A percentile compares a stretch with the other conserved stretches of the same genome.
Conservation (phyloP, 2,797 vertebrate species). For the Sebastes hubbsi region DNA sequence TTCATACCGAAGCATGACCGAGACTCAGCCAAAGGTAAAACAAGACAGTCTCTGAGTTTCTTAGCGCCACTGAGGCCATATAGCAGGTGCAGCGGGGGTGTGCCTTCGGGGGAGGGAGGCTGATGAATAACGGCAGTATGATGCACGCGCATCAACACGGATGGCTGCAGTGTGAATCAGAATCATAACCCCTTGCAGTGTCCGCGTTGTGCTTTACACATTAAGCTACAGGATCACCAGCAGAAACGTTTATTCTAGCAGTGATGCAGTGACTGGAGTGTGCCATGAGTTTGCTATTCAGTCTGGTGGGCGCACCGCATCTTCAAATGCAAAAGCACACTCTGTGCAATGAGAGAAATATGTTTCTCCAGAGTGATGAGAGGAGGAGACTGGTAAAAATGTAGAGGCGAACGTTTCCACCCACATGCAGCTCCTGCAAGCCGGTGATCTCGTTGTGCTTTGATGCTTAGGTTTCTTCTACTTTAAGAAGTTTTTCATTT, state of each 20-base stretch:
- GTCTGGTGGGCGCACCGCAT: not conserved
- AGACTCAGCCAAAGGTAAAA: conserved; percentile 45
- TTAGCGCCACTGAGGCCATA: conserved; percentile 4
- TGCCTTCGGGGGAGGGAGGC: conserved; percentile 11
- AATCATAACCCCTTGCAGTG: conserved; percentile 9
- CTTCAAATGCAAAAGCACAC: conserved; percentile 14
- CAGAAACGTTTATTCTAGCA: conserved; percentile 16
- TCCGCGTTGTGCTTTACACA: not conserved
- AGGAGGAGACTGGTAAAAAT: not conserved
- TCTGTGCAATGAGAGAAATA: not conserved
- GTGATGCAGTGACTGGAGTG: not conserved
- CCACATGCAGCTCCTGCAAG: conserved; percentile 19
- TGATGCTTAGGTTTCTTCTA: not conserved
- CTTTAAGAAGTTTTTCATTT: not conserved
- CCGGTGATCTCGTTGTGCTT: not conserved
- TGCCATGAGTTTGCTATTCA: not conserved
- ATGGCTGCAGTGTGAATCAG: conserved; percentile 29
- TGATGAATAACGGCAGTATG: conserved; percentile 32
- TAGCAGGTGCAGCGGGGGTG: not conserved
- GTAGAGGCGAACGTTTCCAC: conserved; percentile 24
- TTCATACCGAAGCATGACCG: conserved; percentile 53
- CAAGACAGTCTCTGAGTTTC: conserved; percentile 19
- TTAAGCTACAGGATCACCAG: conserved; percentile 14
- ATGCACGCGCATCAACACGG: conserved; percentile 19
- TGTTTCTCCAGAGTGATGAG: not conserved